These are phyloP conservation scores for Gulo gulo DNA, from an alignment of 2,113 vertebrate species.

Conservation along the genomic window DNA sequence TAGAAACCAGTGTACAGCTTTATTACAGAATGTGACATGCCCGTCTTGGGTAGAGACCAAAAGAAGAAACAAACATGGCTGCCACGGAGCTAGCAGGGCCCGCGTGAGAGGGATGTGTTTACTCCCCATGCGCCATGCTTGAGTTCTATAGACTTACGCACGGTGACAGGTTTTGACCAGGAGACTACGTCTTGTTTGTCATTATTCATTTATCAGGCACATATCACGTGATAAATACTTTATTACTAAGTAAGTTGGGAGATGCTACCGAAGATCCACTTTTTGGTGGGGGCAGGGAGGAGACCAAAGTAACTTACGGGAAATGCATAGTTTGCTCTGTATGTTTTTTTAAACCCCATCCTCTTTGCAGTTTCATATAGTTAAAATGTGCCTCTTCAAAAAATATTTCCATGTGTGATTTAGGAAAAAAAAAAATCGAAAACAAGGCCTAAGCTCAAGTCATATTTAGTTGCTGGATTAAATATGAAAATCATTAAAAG, in stretches of 20 bases:
- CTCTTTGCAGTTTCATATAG: background rate
- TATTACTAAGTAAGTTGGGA: background rate
- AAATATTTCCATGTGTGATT: background rate
- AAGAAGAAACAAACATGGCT: background rate
- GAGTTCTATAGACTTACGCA: accelerated
- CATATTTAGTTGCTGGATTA: slow-evolving; percentile 59
- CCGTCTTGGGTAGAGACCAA: background rate
- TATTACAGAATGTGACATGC: background rate
- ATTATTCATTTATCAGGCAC: background rate
- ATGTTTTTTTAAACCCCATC: background rate
- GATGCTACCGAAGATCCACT: background rate
- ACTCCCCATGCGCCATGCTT: background rate
- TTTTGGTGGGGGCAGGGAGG: background rate
- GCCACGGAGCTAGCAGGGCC: background rate
- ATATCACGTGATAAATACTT: background rate
- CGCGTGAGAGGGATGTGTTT: background rate
- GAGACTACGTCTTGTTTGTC: background rate
- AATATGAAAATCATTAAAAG: slow-evolving; percentile 75
- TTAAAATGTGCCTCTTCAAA: background rate
- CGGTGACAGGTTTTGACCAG: background rate
- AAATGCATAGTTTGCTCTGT: background rate
- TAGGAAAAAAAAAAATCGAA: background rate
- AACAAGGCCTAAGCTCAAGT: background rate
- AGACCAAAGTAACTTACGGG: background rate
- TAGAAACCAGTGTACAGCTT: background rate